Evolutionary conservation across 2,888 invertebrate species (phyloP).

Genomic region (Drosophila nigricruria): DNA sequence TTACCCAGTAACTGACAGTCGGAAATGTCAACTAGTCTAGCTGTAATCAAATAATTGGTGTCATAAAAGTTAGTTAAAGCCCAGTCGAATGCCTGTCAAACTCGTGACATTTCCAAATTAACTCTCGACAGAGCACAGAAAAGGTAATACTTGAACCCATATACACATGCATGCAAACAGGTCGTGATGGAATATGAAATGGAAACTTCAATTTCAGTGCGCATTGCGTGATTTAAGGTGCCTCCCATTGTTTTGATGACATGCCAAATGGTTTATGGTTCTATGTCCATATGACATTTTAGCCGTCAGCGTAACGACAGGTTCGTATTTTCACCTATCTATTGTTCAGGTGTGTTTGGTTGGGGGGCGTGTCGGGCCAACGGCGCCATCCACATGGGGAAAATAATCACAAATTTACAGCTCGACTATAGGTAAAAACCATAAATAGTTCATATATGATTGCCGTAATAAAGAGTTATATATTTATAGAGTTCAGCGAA

Average conservation of each 20-base stretch:
- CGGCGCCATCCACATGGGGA: slow-evolving; percentile 12
- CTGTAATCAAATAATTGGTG: slow-evolving; percentile 67
- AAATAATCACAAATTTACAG: slow-evolving; percentile 53
- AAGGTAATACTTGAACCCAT: slow-evolving; percentile 26
- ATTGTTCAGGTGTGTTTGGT: slow-evolving; percentile 17
- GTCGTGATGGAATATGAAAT: slow-evolving; percentile 5
- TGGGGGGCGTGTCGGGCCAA: slow-evolving; percentile 11
- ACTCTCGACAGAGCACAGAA: slow-evolving; percentile 34
- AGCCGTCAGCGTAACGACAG: slow-evolving; percentile 67
- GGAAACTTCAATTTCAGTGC: slow-evolving; percentile 45
- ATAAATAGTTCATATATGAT: slow-evolving; percentile 34
- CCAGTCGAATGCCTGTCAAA: slow-evolving; percentile 64
- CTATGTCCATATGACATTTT: slow-evolving; percentile 38
- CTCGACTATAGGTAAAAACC: slow-evolving; percentile 30
- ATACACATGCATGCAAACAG: not conserved
- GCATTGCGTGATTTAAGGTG: slow-evolving; percentile 54
- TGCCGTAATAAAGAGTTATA: slow-evolving; percentile 27
- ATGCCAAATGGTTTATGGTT: slow-evolving; percentile 62
- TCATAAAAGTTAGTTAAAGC: slow-evolving; percentile 77
- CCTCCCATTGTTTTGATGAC: slow-evolving; percentile 66
- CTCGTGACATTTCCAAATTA: slow-evolving; percentile 69
- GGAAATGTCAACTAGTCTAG: slow-evolving; percentile 23
- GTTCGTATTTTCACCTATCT: slow-evolving; percentile 45
- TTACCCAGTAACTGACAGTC: slow-evolving; percentile 13
- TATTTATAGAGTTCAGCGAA: slow-evolving; percentile 38